These are phyloP conservation scores for Paracyprichromis sp. DNA, from an alignment of 2,113 vertebrate species.

Conservation along the genomic window DNA sequence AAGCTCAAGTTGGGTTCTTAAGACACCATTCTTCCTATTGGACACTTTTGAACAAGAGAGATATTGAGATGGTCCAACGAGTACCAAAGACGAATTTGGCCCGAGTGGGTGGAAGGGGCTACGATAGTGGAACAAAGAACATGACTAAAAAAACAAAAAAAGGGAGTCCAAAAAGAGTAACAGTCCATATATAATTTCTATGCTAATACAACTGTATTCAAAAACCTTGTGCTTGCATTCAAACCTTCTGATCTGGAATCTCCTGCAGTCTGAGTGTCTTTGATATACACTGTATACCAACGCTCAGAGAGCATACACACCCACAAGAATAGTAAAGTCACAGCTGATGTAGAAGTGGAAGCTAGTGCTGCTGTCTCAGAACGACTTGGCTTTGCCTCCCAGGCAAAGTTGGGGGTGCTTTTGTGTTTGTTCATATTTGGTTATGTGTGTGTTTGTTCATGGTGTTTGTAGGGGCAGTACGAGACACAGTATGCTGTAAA, in stretches of 20 bases:
- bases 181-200: neutral
- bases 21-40: neutral
- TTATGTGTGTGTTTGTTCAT: neutral
- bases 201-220: neutral
- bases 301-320: neutral
- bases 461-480: slow-evolving; percentile 25
- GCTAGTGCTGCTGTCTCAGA: neutral
- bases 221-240: neutral
- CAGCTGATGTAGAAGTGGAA: neutral
- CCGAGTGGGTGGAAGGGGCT: neutral
- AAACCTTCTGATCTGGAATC: neutral
- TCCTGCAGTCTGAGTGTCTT: neutral
- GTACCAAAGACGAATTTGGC: neutral
- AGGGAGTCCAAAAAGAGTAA: neutral
- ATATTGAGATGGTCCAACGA: neutral
- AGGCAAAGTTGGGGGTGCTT: neutral
- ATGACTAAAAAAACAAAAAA: neutral
- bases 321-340: neutral
- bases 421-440: neutral
- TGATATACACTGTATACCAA: neutral
- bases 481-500: slow-evolving; percentile 58
- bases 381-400: neutral
- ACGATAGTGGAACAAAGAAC: neutral
- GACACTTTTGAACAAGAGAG: neutral
- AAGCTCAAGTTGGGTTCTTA: neutral